Base-by-base conservation (phyloP, 2,888 invertebrate genomes). In the Agapostemon virescens region DNA sequence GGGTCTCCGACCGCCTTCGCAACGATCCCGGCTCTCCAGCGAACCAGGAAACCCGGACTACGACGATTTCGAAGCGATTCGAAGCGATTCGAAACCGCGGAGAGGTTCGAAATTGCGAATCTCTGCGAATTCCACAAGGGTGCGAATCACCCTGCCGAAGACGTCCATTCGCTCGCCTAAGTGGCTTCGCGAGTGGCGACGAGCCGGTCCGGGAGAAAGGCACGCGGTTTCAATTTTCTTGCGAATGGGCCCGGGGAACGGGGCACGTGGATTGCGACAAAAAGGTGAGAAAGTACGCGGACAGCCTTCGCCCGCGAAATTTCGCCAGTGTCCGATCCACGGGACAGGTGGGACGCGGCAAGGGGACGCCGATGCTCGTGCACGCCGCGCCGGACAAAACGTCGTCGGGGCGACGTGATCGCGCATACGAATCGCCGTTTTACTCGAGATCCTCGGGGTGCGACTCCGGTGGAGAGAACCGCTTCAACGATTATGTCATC, bases 201-300 rank as follows among this genome's bases (percentile, higher is more conserved):
- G 26, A 26, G 26, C 55, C 26, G 55, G 55, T 55, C 55, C 26
- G 55, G 26, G 61, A 63, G 74, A 74, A 58, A 70, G 63, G 66
- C 9, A 40, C 58, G 11, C 33, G 13, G 36, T 52, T 72, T 36
- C 70, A 66, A 68, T 70, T 66, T 79, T 36, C 71, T 58, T 40
- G 74, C 45, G 49, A 26, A 33, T 69, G 78, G 61, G 49, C 36
- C 36, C 67, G 78, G 58, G 45, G 67, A 55, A 79, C 52, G 55
- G 33, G 20, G 72, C 75, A 36, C 49, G 36, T 40, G 72, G 71
- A 66, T 75, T 66, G 79, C 68, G 71, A 52, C 58, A 81, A 80
- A 79, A 78, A 78, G 66, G 73, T 64, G 80, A 58, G 69, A 80
- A 74, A 69, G 79, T 69, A 33, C 55, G 68, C 68, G 64, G 55